Percentiles rank a stretch among this genome's conserved stretches.
Evolutionary conservation across 30 jellyfish, hydroid and myxozoan genomes (phyloP).

Genomic region (Chrysaora quinquecirrha): DNA sequence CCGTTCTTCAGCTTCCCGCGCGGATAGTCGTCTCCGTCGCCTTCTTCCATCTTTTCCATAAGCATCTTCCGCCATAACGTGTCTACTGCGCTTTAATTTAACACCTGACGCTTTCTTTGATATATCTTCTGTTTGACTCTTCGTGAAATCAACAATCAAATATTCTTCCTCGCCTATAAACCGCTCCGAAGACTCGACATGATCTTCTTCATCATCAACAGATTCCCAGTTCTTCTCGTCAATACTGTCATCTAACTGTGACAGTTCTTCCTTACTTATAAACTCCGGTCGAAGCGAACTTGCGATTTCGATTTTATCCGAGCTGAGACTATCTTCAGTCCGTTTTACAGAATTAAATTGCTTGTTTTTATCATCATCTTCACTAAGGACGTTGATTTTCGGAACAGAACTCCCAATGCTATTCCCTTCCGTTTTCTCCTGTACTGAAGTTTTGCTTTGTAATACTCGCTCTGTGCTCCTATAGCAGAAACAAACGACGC

Average conservation of each 20-base stretch:
- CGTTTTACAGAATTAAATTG: neutral
- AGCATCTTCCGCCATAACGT: constrained; percentile 33
- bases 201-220: constrained; percentile 26
- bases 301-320: neutral
- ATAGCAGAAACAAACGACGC: neutral
- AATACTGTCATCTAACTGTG: constrained; percentile 11
- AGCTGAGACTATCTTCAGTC: neutral
- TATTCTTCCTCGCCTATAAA: constrained; percentile 83
- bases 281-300: neutral
- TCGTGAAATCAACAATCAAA: constrained; percentile 77
- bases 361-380: neutral
- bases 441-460: neutral
- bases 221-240: neutral
- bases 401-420: neutral
- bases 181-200: constrained; percentile 67
- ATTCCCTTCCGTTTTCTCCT: neutral
- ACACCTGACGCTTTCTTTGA: neutral
- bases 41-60: constrained; percentile 68
- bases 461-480: neutral
- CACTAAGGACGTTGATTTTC: neutral
- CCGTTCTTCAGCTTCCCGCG: neutral
- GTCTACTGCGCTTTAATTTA: neutral
- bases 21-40: constrained; percentile 18
- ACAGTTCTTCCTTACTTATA: constrained; percentile 7
- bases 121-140: neutral